Evolutionary conservation across 2,797 vertebrate genomes (phyloP).

Genomic region (Eulemur mongoz): DNA sequence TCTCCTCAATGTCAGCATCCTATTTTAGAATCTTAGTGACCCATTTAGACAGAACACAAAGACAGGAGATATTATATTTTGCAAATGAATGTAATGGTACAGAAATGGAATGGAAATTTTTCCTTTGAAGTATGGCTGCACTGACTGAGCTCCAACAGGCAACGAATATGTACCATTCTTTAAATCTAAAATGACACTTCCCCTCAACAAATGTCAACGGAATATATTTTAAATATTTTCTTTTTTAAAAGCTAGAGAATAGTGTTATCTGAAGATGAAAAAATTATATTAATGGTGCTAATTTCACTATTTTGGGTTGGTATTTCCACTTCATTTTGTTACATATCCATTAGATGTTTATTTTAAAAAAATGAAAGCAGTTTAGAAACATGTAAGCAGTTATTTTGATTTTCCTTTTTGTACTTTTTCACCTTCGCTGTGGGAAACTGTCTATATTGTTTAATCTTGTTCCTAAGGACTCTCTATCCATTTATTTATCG

Average conservation of each 20-base stretch:
- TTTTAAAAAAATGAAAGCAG: background rate
- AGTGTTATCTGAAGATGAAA: constrained; percentile 40
- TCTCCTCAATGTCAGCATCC: constrained; percentile 30
- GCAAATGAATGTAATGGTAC: constrained; percentile 45
- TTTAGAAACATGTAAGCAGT: constrained; percentile 1
- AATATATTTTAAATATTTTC: background rate
- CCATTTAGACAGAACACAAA: constrained; percentile 39
- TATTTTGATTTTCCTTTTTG: constrained; percentile 26
- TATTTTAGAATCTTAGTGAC: constrained; percentile 27
- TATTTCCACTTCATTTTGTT: constrained; percentile 47
- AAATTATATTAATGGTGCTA: constrained; percentile 18
- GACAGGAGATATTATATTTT: constrained; percentile 45
- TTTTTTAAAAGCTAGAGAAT: background rate
- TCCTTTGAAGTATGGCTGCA: constrained; percentile 40
- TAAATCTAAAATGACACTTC: background rate
- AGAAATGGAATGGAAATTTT: constrained; percentile 24
- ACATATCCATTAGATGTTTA: background rate
- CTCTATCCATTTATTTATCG: background rate
- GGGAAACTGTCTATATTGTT: constrained; percentile 32
- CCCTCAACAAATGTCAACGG: background rate
- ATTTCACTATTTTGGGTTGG: constrained; percentile 22
- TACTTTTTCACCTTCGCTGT: background rate
- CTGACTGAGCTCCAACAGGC: background rate
- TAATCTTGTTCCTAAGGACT: constrained; percentile 3
- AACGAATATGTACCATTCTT: background rate